These are phyloP conservation scores for Therioaphis trifolii DNA, from an alignment of 2,888 invertebrate species.

Conservation along the genomic window DNA sequence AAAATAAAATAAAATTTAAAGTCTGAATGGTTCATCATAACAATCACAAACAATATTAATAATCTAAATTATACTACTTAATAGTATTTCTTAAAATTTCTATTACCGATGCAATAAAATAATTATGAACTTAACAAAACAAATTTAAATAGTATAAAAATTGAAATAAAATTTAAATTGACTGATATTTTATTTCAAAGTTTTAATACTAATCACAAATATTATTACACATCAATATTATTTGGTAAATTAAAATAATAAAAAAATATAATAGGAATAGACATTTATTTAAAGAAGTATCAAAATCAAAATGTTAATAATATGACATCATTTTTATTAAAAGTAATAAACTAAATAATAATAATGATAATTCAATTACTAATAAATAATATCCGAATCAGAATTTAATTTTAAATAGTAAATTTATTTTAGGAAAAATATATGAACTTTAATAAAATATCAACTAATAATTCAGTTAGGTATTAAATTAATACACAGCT, in stretches of 20 bases:
- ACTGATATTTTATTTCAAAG: constrained; percentile 36
- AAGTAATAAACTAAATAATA: no score
- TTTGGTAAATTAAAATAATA: not conserved
- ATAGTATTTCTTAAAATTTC: not conserved
- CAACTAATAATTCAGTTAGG: no score
- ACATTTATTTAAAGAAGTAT: constrained; percentile 30
- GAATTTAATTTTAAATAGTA: no score
- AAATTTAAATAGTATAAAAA: constrained; percentile 21
- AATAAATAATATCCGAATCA: no score
- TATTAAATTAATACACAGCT: no score
- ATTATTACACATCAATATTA: not conserved
- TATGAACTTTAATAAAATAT: no score
- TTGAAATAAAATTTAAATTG: constrained; percentile 37
- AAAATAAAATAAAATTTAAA: constrained; percentile 13
- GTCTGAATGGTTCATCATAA: constrained; percentile 27
- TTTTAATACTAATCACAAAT: constrained; percentile 11
- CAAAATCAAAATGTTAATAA: constrained; percentile 26
- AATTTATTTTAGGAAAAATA: no score
- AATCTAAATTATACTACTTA: not conserved
- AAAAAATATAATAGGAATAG: constrained; percentile 2
- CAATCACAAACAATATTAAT: not conserved
- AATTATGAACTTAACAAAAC: not conserved
- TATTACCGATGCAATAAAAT: not conserved
- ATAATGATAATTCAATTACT: not conserved
- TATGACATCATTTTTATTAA: no score